phyloP scores from a whole-genome alignment of 2,113 vertebrate genomes.

The Athene cunicularia region DNA sequence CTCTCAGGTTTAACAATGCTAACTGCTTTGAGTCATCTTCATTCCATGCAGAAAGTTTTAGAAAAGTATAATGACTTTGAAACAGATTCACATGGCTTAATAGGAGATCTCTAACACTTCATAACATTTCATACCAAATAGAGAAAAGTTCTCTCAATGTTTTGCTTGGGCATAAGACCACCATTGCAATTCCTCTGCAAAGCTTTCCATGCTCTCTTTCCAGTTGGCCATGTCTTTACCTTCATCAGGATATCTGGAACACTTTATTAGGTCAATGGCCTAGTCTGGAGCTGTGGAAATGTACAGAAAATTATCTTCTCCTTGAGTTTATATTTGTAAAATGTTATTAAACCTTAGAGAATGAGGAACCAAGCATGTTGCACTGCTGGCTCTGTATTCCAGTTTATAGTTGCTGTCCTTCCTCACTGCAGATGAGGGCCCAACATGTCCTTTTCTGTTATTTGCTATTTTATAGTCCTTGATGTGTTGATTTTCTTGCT shows the following conservation, averaged over 20 bases:
- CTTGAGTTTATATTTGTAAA: not conserved
- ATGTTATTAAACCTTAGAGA: not conserved
- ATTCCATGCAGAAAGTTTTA: not conserved
- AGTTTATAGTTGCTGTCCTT: not conserved
- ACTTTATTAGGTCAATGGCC: not conserved
- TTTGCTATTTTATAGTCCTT: not conserved
- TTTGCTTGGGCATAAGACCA: not conserved
- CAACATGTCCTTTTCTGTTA: not conserved
- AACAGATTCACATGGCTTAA: not conserved
- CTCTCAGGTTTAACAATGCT: accelerated
- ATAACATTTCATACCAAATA: not conserved
- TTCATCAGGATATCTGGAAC: not conserved
- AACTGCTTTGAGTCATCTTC: not conserved
- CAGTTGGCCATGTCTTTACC: not conserved
- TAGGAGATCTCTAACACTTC: not conserved
- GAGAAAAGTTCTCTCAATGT: not conserved
- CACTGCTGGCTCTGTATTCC: accelerated
- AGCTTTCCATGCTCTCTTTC: not conserved
- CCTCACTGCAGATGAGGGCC: not conserved
- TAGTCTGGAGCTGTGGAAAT: not conserved
- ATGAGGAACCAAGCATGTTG: not conserved
- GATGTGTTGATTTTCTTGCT: not conserved
- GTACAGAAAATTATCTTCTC: not conserved
- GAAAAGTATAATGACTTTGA: not conserved
- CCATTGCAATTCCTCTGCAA: not conserved